Evolutionary conservation across 2,888 invertebrate species (phyloP).

Genomic region (Chymomyza caudatula): DNA sequence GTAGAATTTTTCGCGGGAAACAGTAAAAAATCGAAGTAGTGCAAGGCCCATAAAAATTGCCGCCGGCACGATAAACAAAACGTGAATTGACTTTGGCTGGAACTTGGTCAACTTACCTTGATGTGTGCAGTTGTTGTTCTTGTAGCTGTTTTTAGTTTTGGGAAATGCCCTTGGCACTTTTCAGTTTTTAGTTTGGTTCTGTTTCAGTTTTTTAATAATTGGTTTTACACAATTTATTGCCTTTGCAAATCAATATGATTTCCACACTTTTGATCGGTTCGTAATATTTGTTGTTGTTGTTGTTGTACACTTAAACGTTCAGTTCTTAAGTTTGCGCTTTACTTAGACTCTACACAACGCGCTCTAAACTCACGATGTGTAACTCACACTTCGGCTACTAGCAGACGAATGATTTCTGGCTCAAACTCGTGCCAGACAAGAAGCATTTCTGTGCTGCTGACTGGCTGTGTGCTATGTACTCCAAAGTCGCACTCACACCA

Average conservation of each 20-base stretch:
- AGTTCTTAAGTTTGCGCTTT: neutral
- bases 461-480: conserved; percentile 29
- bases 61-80: conserved; percentile 11
- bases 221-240: conserved; percentile 9
- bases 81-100: conserved; percentile 35
- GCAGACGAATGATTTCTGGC: conserved; percentile 75
- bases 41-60: conserved; percentile 58
- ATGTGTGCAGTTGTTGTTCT: conserved; percentile 15
- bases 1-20: conserved; percentile 54
- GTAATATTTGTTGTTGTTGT: conserved; percentile 16
- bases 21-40: conserved; percentile 71
- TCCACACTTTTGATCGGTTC: conserved; percentile 33
- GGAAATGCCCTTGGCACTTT: conserved; percentile 21
- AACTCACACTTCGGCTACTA: conserved; percentile 75
- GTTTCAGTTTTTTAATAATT: conserved; percentile 17
- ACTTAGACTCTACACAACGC: conserved; percentile 32
- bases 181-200: conserved; percentile 37
- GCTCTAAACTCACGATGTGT: conserved; percentile 62
- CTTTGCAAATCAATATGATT: conserved; percentile 27
- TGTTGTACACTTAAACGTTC: neutral
- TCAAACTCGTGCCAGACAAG: conserved; percentile 71
- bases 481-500: conserved; percentile 9
- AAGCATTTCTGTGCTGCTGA: conserved; percentile 69
- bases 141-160: conserved; percentile 7
- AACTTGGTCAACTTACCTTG: conserved; percentile 55